Evolutionary conservation across 92 coral and sea anemone species (phyloP).

Genomic region (Bergia sp.): DNA sequence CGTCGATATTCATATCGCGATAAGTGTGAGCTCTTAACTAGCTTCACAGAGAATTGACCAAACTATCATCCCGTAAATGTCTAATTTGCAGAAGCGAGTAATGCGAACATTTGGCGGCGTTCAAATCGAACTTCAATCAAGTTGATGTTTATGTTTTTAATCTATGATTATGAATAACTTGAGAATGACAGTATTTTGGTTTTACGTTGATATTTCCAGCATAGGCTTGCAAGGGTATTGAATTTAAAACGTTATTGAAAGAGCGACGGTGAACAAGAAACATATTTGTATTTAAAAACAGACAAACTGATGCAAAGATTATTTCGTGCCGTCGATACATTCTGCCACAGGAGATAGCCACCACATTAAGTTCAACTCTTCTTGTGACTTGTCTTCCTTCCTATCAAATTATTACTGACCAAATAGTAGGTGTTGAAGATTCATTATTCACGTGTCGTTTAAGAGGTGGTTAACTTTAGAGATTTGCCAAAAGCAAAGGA

Average conservation of each 20-base stretch:
- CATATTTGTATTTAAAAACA: neutral
- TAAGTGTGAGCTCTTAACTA: constrained; percentile 2
- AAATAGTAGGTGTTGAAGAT: neutral
- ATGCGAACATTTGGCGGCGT: constrained; percentile 10
- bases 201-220: neutral
- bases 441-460: neutral
- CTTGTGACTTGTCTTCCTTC: neutral
- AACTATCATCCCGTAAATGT: constrained; percentile 35
- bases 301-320: neutral
- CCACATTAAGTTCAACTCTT: neutral
- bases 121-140: neutral
- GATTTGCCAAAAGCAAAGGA: neutral
- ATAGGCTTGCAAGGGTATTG: neutral
- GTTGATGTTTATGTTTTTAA: constrained; percentile 19
- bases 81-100: constrained; percentile 25
- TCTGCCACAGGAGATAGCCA: neutral
- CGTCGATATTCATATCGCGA: neutral
- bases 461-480: neutral
- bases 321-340: neutral
- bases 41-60: constrained; percentile 19
- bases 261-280: neutral
- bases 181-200: neutral
- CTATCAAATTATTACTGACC: neutral
- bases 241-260: neutral
- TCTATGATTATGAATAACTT: constrained; percentile 11